phyloP scores from a whole-genome alignment of 2,113 vertebrate species.

The Petaurus breviceps region DNA sequence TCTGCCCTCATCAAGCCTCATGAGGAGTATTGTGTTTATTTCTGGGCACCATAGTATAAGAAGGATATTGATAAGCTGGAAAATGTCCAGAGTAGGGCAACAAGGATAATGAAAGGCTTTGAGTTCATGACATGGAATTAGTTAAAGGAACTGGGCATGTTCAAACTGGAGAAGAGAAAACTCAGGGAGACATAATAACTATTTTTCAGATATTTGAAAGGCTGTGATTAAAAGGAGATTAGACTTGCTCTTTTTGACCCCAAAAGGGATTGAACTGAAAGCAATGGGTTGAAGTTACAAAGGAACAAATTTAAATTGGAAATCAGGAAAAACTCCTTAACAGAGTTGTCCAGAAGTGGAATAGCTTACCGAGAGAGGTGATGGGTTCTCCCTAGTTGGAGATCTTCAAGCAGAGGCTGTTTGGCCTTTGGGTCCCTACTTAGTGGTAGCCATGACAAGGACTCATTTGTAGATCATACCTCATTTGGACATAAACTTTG shows the following conservation, averaged over 20 bases:
- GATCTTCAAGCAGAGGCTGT: background rate
- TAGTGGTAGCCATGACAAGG: background rate
- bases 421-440: background rate
- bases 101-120: background rate
- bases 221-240: background rate
- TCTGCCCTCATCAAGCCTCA: background rate
- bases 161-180: background rate
- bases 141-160: background rate
- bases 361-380: background rate
- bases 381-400: background rate
- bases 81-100: background rate
- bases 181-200: background rate
- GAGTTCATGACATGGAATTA: background rate
- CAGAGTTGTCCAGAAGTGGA: background rate
- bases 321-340: background rate
- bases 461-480: background rate
- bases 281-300: background rate
- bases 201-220: background rate
- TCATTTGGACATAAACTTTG: background rate
- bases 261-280: background rate
- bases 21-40: background rate
- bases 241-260: background rate
- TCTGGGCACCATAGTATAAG: background rate
- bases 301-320: background rate
- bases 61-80: background rate